phyloP scores from a whole-genome alignment of 2,888 invertebrate genomes.

The Perithous albicinctus region DNA sequence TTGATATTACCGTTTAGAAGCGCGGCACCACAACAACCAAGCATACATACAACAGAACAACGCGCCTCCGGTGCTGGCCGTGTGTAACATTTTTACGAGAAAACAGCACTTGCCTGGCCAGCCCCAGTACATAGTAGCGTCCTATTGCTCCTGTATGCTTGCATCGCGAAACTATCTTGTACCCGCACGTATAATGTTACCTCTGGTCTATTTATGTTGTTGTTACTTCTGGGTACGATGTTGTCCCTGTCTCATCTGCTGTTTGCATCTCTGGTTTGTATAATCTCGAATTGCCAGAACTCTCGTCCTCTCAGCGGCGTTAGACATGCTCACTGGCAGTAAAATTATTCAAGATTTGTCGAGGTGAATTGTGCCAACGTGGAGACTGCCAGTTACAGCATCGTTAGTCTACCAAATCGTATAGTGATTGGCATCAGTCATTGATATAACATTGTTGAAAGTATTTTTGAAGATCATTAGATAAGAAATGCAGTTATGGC shows the following conservation, averaged over 20 bases:
- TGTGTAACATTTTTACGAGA: constrained; percentile 45
- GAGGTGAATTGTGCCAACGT: constrained; percentile 3
- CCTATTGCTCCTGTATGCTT: constrained; percentile 16
- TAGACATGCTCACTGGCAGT: neutral
- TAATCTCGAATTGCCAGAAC: constrained; percentile 50
- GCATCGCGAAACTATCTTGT: constrained; percentile 37
- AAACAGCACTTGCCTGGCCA: constrained; percentile 10
- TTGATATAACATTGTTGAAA: neutral
- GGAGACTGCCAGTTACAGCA: neutral
- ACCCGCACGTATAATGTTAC: constrained; percentile 43
- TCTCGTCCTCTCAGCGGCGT: constrained; percentile 5
- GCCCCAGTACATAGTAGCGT: neutral
- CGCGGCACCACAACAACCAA: constrained; percentile 2
- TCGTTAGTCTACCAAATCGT: neutral
- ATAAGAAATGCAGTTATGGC: neutral
- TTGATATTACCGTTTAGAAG: constrained; percentile 54
- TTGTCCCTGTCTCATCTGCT: constrained; percentile 60
- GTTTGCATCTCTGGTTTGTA: constrained; percentile 59
- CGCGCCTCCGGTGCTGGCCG: constrained; percentile 14
- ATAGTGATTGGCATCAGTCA: neutral
- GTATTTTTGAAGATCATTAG: neutral
- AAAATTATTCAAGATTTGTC: constrained; percentile 24
- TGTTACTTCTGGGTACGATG: constrained; percentile 49
- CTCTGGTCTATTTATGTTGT: constrained; percentile 57
- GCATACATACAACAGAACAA: neutral